phyloP scores from a whole-genome alignment of 2,113 vertebrate genomes.

The Caretta caretta region DNA sequence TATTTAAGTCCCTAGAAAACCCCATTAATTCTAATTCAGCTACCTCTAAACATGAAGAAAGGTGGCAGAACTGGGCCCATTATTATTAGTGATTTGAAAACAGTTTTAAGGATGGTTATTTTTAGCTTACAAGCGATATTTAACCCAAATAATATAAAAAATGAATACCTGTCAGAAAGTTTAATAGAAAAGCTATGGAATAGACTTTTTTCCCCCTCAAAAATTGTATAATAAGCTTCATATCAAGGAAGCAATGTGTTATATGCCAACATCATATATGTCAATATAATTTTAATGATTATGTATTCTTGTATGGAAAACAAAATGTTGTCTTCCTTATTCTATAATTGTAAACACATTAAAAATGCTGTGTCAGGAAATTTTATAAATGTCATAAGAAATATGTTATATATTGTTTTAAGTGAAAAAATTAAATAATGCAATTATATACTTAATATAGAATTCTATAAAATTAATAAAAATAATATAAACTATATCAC shows the following conservation, averaged over 20 bases:
- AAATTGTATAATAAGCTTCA: background rate
- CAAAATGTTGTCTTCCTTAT: background rate
- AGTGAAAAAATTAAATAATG: background rate
- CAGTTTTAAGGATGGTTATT: background rate
- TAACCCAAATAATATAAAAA: background rate
- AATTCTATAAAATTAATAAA: background rate
- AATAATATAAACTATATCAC: background rate
- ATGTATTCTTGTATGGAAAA: background rate
- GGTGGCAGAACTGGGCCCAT: background rate
- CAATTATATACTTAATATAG: background rate
- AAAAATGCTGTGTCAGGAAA: background rate
- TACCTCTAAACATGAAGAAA: conserved; percentile 9
- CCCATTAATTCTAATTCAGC: background rate
- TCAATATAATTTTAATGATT: background rate
- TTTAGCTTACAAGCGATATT: conserved; percentile 7
- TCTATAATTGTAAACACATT: background rate
- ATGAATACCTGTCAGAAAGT: background rate
- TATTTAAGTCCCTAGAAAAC: background rate
- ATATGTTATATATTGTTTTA: background rate
- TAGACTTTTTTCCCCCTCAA: background rate
- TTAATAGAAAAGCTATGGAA: background rate
- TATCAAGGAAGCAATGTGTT: conserved; percentile 13
- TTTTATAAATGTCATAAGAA: background rate
- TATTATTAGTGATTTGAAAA: background rate
- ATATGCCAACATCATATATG: background rate